These are phyloP conservation scores for Meles meles DNA, from an alignment of 2,113 vertebrate genomes.

Conservation along the genomic window DNA sequence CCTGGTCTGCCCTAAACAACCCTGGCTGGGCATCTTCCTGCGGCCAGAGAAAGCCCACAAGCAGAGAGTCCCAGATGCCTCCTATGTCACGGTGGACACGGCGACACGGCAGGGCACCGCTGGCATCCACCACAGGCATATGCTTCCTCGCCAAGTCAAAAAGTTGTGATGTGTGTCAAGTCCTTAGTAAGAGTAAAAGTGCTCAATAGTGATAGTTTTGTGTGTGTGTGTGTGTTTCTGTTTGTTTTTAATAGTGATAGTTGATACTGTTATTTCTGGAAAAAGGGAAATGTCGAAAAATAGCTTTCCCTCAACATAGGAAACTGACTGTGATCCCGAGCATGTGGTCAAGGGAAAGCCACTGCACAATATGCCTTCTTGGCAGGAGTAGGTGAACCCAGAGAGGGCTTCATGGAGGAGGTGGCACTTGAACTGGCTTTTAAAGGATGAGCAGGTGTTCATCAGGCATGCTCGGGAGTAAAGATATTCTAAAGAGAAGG, in stretches of 20 bases:
- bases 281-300: neutral
- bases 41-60: neutral
- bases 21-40: neutral
- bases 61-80: neutral
- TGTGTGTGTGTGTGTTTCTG: too few relatives aligned
- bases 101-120: accelerated
- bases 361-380: neutral
- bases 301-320: neutral
- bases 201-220: too few relatives aligned
- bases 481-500: neutral
- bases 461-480: neutral
- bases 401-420: neutral
- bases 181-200: neutral
- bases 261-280: neutral
- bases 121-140: accelerated
- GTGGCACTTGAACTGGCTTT: neutral
- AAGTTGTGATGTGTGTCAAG: accelerated
- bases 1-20: neutral
- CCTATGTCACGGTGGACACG: neutral
- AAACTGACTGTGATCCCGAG: neutral
- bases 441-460: neutral
- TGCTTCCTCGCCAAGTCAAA: neutral
- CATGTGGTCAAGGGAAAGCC: neutral
- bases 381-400: neutral
- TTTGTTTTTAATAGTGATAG: neutral